Evolutionary conservation across 2,797 vertebrate species (phyloP).

Genomic region (Australoheros facetus): DNA sequence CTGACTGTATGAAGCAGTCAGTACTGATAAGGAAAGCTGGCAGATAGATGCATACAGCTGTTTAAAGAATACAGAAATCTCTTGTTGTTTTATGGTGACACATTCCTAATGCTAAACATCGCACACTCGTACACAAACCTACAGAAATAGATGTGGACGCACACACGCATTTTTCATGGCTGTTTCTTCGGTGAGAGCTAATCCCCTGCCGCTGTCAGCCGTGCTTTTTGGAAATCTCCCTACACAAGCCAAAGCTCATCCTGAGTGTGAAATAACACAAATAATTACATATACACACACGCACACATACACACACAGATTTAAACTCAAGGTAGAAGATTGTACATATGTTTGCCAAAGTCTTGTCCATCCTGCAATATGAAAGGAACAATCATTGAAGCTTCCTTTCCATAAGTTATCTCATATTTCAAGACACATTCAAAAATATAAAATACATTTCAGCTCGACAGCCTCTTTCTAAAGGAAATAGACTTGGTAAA

Average conservation of each 20-base stretch:
- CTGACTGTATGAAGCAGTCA: slow-evolving; percentile 48
- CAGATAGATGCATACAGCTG: slow-evolving; percentile 59
- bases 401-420: slow-evolving; percentile 4
- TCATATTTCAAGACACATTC: background rate
- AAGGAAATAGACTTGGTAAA: slow-evolving; percentile 10
- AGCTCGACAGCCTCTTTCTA: slow-evolving; percentile 19
- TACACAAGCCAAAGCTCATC: slow-evolving; percentile 64
- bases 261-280: slow-evolving; percentile 52
- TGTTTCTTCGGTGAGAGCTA: slow-evolving; percentile 64
- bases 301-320: background rate
- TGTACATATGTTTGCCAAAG: slow-evolving; percentile 25
- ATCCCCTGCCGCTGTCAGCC: slow-evolving; percentile 73
- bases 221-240: slow-evolving; percentile 73
- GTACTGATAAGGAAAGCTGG: slow-evolving; percentile 53
- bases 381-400: slow-evolving; percentile 3
- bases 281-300: slow-evolving; percentile 5
- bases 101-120: slow-evolving; percentile 48
- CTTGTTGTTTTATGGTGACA: slow-evolving; percentile 58
- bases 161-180: slow-evolving; percentile 46
- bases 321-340: slow-evolving; percentile 25
- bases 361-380: slow-evolving; percentile 12
- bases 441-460: slow-evolving; percentile 12
- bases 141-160: background rate
- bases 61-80: slow-evolving; percentile 55
- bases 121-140: slow-evolving; percentile 5